A percentile compares a stretch with the other conserved stretches of the same genome.
Conservation (phyloP, 2,888 invertebrate species). For the Morinoia aosen region DNA sequence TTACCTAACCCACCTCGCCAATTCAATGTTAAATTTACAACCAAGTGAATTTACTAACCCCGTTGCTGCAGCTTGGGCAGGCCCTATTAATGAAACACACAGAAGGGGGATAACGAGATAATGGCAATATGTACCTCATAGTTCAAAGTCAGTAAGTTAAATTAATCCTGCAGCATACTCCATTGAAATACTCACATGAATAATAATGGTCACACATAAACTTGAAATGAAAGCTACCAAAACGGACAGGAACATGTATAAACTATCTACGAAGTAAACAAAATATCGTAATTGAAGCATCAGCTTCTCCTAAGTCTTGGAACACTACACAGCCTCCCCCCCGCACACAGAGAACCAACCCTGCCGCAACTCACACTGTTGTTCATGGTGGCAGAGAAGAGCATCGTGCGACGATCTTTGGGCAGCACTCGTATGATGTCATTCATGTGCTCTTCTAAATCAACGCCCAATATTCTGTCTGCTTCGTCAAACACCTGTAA, state of each 20-base stretch:
- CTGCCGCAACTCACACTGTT: conserved; percentile 78
- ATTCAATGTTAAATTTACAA: neutral
- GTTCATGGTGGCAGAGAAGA: conserved; percentile 99
- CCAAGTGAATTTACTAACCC: neutral
- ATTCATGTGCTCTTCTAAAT: conserved; percentile 97
- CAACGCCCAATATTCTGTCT: conserved; percentile 98
- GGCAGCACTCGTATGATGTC: conserved; percentile 95
- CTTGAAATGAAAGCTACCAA: neutral
- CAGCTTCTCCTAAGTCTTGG: too few relatives aligned
- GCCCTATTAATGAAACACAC: too few relatives aligned
- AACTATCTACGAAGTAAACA: neutral
- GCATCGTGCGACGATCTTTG: conserved; percentile 88
- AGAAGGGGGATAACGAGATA: neutral
- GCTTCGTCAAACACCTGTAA: conserved; percentile 97
- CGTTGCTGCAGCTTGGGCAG: too few relatives aligned
- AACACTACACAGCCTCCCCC: too few relatives aligned
- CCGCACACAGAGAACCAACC: neutral
- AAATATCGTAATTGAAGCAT: too few relatives aligned
- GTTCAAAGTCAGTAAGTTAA: neutral
- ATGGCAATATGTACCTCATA: neutral
- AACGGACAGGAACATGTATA: neutral
- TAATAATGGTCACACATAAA: too few relatives aligned
- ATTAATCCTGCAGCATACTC: neutral
- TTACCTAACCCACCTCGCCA: neutral
- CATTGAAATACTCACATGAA: too few relatives aligned